Conservation (phyloP, 37 sponge, comb jelly and placozoan genomes). For the Dysidea cf. avara region DNA sequence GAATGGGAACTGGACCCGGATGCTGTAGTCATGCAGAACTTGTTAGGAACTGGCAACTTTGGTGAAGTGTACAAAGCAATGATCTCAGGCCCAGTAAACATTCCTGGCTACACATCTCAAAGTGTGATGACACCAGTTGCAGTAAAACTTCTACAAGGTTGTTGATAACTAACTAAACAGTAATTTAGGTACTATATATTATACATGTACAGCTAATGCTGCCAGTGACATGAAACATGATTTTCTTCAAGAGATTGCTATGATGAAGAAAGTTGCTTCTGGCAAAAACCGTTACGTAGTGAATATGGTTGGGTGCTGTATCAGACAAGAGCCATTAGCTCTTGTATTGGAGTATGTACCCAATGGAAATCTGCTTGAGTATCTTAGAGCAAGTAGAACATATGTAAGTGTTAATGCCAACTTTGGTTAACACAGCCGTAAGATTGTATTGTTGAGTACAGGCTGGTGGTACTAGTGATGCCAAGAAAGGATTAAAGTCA, state of each 20-base stretch:
- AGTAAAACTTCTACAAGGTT: conserved; percentile 69
- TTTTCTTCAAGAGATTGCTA: too few species aligned
- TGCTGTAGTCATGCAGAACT: conserved; percentile 52
- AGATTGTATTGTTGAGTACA: too few species aligned
- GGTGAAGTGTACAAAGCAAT: conserved; percentile 77
- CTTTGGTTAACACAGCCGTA: too few species aligned
- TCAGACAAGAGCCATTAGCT: conserved; percentile 65
- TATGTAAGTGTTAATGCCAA: too few species aligned
- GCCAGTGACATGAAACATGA: too few species aligned
- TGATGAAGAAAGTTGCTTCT: conserved; percentile 69
- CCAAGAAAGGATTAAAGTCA: too few species aligned
- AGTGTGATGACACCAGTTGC: conserved; percentile 41
- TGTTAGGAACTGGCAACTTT: conserved; percentile 74
- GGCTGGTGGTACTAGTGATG: too few species aligned
- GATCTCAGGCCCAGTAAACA: conserved; percentile 43
- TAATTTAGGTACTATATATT: too few species aligned
- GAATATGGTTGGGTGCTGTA: conserved; percentile 67
- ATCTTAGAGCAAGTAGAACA: conserved; percentile 50
- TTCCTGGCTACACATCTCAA: too few species aligned
- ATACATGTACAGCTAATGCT: too few species aligned
- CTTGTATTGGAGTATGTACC: conserved; percentile 70
- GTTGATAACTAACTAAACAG: too few species aligned
- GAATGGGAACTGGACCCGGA: conserved; percentile 70
- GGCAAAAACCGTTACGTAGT: conserved; percentile 69
- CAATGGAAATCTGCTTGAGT: conserved; percentile 63